phyloP scores from a whole-genome alignment of 2,888 invertebrate genomes.

The Eilema sororculum region DNA sequence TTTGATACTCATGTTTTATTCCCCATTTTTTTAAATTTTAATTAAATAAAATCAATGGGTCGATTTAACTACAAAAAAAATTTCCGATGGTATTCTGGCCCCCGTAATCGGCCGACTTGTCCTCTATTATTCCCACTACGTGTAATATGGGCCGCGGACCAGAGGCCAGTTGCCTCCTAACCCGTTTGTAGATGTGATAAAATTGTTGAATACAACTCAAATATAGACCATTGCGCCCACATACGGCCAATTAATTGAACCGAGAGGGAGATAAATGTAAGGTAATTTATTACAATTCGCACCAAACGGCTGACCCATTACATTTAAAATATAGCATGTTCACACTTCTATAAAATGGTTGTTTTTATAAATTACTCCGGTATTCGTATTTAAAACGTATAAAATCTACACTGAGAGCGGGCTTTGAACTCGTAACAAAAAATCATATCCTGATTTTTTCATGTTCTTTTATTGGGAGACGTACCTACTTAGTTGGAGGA shows the following conservation, averaged over 20 bases:
- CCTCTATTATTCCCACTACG: too few species aligned
- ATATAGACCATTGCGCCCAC: constrained; percentile 56
- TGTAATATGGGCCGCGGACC: too few species aligned
- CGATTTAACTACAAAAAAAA: too few species aligned
- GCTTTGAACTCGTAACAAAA: not conserved
- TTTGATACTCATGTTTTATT: too few species aligned
- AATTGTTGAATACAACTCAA: constrained; percentile 41
- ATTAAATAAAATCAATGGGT: too few species aligned
- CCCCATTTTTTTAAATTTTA: too few species aligned
- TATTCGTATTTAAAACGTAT: not conserved
- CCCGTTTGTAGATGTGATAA: constrained; percentile 28
- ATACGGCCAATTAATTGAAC: constrained; percentile 74
- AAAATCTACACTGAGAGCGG: not conserved
- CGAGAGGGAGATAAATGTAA: constrained; percentile 76
- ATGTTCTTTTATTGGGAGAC: not conserved
- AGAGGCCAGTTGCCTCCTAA: too few species aligned
- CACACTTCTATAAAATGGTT: constrained; percentile 60
- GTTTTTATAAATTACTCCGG: constrained; percentile 8
- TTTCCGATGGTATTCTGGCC: too few species aligned
- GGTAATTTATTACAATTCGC: constrained; percentile 78
- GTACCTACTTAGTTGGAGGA: not conserved
- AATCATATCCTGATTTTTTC: not conserved
- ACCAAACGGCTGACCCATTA: constrained; percentile 74
- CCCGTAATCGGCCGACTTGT: too few species aligned
- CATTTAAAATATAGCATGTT: constrained; percentile 79